phyloP scores from a whole-genome alignment of 2,888 invertebrate genomes.

The Xanthorhoe spadicearia region DNA sequence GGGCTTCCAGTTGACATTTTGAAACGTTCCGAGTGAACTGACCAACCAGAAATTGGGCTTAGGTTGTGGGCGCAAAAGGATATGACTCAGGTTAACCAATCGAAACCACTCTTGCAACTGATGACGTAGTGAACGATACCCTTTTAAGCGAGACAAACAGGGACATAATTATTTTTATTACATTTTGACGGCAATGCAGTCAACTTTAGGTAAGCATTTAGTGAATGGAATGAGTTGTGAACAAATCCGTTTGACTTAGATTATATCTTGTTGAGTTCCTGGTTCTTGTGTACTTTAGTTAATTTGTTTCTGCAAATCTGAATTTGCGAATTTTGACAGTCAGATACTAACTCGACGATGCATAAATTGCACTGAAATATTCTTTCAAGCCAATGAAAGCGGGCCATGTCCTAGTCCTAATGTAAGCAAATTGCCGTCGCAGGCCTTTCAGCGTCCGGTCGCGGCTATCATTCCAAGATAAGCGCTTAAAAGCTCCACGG shows the following conservation, averaged over 20 bases:
- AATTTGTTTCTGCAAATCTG: not conserved
- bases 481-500: conserved; percentile 83
- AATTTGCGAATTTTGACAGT: not conserved
- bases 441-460: conserved; percentile 80
- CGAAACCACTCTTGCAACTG: too few species aligned
- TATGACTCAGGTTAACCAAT: too few species aligned
- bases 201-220: too few species aligned
- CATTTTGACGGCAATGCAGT: too few species aligned
- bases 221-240: too few species aligned
- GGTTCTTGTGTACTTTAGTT: not conserved
- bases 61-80: too few species aligned
- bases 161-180: too few species aligned
- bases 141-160: too few species aligned
- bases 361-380: conserved; percentile 58
- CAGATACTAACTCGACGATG: conserved; percentile 34
- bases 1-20: conserved; percentile 3
- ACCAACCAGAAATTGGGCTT: not conserved
- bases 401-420: conserved; percentile 80
- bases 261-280: not conserved
- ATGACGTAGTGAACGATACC: too few species aligned
- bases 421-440: conserved; percentile 84
- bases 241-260: too few species aligned
- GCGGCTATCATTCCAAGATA: conserved; percentile 83
- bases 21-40: not conserved
- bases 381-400: conserved; percentile 61